phyloP scores from a whole-genome alignment of 2,888 invertebrate species.

The Nemoura dubitans region DNA sequence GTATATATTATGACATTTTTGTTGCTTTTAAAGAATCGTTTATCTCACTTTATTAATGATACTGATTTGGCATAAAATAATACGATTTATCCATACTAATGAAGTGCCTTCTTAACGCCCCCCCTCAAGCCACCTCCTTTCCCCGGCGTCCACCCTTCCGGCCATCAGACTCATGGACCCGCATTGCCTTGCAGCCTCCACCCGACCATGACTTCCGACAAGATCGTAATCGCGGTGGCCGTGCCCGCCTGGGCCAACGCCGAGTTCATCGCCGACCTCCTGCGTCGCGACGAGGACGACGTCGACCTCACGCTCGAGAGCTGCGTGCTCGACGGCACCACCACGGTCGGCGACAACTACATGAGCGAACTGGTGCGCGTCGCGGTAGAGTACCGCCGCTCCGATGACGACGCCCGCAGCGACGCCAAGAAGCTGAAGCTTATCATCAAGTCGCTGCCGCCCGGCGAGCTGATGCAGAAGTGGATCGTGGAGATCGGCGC shows the following conservation, averaged over 20 bases:
- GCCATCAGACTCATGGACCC: too few relatives aligned
- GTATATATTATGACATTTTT: too few relatives aligned
- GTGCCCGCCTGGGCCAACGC: conserved; percentile 35
- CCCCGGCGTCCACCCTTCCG: too few relatives aligned
- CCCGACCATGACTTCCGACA: background rate
- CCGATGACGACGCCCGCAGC: conserved; percentile 13
- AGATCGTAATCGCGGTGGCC: background rate
- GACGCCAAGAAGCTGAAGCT: conserved; percentile 14
- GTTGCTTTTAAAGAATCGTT: too few relatives aligned
- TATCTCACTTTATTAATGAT: too few relatives aligned
- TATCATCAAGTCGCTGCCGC: conserved; percentile 47
- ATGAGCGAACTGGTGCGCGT: conserved; percentile 44
- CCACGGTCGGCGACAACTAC: conserved; percentile 46
- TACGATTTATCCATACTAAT: too few relatives aligned
- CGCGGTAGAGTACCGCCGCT: conserved; percentile 28
- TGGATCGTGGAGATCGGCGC: conserved; percentile 35
- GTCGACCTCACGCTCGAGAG: conserved; percentile 7
- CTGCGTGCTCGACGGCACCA: conserved; percentile 34
- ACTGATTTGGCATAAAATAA: too few relatives aligned
- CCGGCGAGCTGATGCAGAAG: conserved; percentile 43
- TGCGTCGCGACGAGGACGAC: conserved; percentile 36
- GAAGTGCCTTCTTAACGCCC: too few relatives aligned
- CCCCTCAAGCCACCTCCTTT: too few relatives aligned
- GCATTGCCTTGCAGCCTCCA: too few relatives aligned
- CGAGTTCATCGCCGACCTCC: conserved; percentile 35